phyloP scores from a whole-genome alignment of 2,113 vertebrate species.

The Macrotis lagotis region DNA sequence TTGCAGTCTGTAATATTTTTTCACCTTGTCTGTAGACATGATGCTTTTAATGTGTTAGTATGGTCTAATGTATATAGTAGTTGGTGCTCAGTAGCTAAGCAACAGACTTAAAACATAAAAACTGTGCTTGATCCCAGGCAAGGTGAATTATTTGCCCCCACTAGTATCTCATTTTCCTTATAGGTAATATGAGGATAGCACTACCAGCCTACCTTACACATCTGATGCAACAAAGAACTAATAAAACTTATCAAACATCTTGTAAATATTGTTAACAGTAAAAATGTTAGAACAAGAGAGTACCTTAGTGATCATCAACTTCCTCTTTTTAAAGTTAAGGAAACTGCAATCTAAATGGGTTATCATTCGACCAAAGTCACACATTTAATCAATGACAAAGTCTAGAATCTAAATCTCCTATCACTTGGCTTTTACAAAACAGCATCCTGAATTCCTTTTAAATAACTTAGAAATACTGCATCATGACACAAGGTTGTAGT shows the following conservation, averaged over 20 bases:
- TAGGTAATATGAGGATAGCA: slow-evolving; percentile 58
- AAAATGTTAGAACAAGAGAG: background rate
- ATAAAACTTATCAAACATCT: slow-evolving; percentile 47
- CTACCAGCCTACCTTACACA: slow-evolving; percentile 51
- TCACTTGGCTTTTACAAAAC: background rate
- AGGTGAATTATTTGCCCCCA: slow-evolving; percentile 47
- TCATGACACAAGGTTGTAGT: slow-evolving; percentile 6
- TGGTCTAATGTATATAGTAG: background rate
- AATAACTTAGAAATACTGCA: slow-evolving; percentile 53
- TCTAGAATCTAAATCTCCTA: background rate
- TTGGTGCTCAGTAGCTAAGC: slow-evolving; percentile 36
- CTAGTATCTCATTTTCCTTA: slow-evolving; percentile 51
- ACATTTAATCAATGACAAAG: background rate
- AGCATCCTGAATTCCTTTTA: slow-evolving; percentile 6
- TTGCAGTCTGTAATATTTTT: background rate
- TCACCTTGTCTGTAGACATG: background rate
- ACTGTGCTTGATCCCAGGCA: slow-evolving; percentile 34
- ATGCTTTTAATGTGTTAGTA: background rate
- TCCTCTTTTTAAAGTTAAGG: background rate
- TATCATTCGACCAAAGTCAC: background rate
- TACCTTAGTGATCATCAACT: background rate
- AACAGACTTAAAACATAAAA: slow-evolving; percentile 49
- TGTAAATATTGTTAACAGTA: slow-evolving; percentile 39
- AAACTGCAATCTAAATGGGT: background rate
- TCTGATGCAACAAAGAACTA: slow-evolving; percentile 44